Conservation (phyloP, 2,797 vertebrate genomes). For the Echiichthys vipera region DNA sequence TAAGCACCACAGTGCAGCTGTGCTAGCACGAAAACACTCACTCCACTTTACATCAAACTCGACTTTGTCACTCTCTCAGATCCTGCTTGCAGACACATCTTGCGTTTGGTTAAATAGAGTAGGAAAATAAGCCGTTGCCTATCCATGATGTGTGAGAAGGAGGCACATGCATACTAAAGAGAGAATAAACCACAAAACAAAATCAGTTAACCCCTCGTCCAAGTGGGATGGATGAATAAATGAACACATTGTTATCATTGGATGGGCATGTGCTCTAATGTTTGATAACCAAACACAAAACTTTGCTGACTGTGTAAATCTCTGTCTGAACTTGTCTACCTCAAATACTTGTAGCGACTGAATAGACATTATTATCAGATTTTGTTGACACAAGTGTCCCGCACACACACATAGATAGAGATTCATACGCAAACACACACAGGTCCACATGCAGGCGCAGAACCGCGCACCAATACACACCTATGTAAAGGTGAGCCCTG, state of each 20-base stretch:
- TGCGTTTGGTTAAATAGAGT: conserved; percentile 11
- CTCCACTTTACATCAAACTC: conserved; percentile 52
- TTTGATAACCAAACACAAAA: conserved; percentile 64
- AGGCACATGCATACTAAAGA: background rate
- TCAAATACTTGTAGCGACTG: conserved; percentile 60
- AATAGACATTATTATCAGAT: conserved; percentile 65
- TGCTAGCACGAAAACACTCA: conserved; percentile 52
- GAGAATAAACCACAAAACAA: conserved; percentile 34
- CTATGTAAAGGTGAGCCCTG: conserved; percentile 62
- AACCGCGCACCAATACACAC: conserved; percentile 35
- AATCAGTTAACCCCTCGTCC: conserved; percentile 12
- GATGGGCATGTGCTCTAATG: conserved; percentile 45
- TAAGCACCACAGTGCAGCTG: conserved; percentile 66
- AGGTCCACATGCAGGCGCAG: conserved; percentile 1
- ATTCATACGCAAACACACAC: conserved; percentile 22
- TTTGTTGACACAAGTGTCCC: conserved; percentile 64
- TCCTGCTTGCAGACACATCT: conserved; percentile 29
- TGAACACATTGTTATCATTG: conserved; percentile 50
- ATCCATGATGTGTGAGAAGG: background rate
- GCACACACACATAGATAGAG: conserved; percentile 18
- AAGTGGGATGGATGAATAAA: conserved; percentile 27
- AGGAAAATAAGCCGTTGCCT: background rate
- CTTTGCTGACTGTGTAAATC: conserved; percentile 60
- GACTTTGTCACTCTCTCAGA: conserved; percentile 36
- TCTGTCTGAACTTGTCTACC: conserved; percentile 56